Percentiles rank a stretch among this genome's conserved stretches.
Conservation (phyloP, 2,797 vertebrate species). For the Pelochelys cantorii region DNA sequence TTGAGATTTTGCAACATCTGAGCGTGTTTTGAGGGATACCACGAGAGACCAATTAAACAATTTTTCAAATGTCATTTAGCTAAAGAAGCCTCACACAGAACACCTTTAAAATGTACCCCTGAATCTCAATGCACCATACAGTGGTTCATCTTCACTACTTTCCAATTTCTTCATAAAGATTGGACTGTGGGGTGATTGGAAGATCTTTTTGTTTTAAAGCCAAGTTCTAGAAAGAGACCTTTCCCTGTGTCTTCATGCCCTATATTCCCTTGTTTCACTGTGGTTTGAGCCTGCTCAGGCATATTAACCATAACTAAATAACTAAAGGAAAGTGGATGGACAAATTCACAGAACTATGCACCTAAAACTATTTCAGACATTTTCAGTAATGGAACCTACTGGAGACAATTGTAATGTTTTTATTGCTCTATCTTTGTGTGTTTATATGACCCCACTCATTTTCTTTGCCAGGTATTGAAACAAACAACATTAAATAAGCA, state of each 20-base stretch:
- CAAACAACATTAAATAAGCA: conserved; percentile 38
- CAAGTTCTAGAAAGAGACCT: conserved; percentile 62
- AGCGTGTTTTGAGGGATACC: not conserved
- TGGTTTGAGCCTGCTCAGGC: conserved; percentile 60
- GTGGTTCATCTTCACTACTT: conserved; percentile 60
- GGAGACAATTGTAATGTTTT: not conserved
- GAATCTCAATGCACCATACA: not conserved
- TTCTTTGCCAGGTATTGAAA: conserved; percentile 27
- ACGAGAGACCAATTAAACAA: not conserved
- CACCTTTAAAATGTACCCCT: not conserved
- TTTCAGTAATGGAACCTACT: not conserved
- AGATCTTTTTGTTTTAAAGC: conserved; percentile 44
- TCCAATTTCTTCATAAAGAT: conserved; percentile 47
- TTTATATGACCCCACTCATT: not conserved
- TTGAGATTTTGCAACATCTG: not conserved
- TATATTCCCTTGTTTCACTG: conserved; percentile 68
- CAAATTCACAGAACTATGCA: conserved; percentile 57
- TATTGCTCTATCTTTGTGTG: not conserved
- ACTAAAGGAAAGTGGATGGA: conserved; percentile 48
- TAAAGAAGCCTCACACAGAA: not conserved
- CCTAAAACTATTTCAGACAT: not conserved
- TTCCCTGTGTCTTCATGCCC: conserved; percentile 52
- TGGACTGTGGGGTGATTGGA: conserved; percentile 46
- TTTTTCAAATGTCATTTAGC: conserved; percentile 4
- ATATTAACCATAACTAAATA: conserved; percentile 8